Evolutionary conservation across 2,888 invertebrate genomes (phyloP), one percentile per base, ranked within the genome.

Genomic region (Drosophila nr. perissopoda): DNA sequence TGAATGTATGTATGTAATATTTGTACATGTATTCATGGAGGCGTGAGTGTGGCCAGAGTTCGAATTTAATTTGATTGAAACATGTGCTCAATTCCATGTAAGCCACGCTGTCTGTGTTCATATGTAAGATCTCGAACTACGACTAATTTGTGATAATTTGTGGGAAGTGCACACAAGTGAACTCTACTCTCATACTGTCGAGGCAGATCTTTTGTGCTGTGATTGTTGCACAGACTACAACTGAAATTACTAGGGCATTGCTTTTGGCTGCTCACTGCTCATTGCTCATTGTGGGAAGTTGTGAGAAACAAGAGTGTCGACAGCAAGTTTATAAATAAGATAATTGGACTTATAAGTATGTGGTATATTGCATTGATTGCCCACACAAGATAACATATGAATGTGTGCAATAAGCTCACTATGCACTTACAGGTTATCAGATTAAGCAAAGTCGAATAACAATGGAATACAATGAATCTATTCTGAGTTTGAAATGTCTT

Each of bases 131-230:
- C 60, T 62, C 68, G 82, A 79, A 79, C 85, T 84, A 79, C 84
- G 82, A 82, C 85, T 85, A 85, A 85, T 85, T 85, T 89, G 85
- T 85, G 85, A 90, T 86, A 88, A 86, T 90, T 88, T 86, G 85
- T 86, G 85, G 85, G 90, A 86, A 89, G 82, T 49, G 62, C 74
- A 69, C 68, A 70, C 60, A 81, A n/a, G 38, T 58, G 58, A 64
- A 49, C 59, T 74, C 42, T n/a, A 25, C 31, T 27, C 46, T 16
- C 21, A 21, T 25, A 46, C 46, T 25, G 25, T 25, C n/a, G 48
- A 40, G 71, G 34, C 66, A 62, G 61, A 66, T 76, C 63, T 71
- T 38, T 61, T 49, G 34, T 53, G 36, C 29, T 64, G 49, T 57
- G 76, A 66, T 56, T 56, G 56, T 38, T 7, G 36, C 33, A 54